These are phyloP conservation scores for Indicator maculatus DNA, from an alignment of 2,113 vertebrate species.

Conservation along the genomic window DNA sequence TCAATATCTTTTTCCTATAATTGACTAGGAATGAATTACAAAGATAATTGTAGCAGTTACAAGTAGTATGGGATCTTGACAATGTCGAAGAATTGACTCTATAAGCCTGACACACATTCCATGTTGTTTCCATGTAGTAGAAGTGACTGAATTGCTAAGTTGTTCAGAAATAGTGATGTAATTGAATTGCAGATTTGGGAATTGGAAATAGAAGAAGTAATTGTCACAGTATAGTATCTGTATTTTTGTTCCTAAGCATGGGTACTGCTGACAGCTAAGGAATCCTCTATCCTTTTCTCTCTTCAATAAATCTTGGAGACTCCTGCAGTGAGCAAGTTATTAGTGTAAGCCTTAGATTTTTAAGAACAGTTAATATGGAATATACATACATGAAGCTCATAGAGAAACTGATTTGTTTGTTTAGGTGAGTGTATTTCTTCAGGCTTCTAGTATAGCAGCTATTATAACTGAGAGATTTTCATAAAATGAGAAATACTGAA, in stretches of 20 bases:
- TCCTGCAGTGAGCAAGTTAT: not conserved
- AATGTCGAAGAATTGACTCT: not conserved
- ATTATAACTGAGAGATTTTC: not conserved
- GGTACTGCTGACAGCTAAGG: not conserved
- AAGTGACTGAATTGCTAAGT: not conserved
- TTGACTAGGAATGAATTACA: not conserved
- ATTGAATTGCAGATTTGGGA: not conserved
- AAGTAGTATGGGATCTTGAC: not conserved
- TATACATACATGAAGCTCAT: not conserved
- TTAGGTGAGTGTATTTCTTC: not conserved
- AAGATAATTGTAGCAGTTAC: not conserved
- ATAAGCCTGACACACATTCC: not conserved
- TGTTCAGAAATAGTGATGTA: not conserved
- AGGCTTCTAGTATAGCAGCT: not conserved
- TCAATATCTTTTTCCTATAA: not conserved
- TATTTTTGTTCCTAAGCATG: not conserved
- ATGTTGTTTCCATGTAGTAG: not conserved
- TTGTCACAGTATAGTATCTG: fast-evolving
- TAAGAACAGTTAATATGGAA: not conserved
- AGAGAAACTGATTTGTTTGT: not conserved
- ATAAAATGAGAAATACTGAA: not conserved
- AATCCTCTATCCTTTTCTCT: not conserved
- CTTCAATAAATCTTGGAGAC: not conserved
- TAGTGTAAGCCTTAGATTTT: not conserved
- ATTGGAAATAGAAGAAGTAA: not conserved